A percentile compares a stretch with the other conserved stretches of the same genome.
These are phyloP conservation scores for Hololepta plana DNA, from an alignment of 2,888 invertebrate species.

Conservation along the genomic window DNA sequence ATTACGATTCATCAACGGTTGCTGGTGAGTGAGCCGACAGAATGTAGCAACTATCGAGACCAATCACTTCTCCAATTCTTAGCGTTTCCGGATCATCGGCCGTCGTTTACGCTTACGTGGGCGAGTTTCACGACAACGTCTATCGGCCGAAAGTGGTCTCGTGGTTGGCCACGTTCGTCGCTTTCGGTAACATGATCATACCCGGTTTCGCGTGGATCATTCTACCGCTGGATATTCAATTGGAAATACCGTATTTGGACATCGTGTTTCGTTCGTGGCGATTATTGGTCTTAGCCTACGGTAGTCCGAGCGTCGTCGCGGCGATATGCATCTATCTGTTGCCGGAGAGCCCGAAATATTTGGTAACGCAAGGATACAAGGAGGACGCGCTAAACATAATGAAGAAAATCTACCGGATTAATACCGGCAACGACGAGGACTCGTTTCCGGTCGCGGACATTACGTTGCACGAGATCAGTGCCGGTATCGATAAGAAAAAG, in stretches of 20 bases:
- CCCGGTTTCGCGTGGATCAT: constrained; percentile 25
- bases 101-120: constrained; percentile 31
- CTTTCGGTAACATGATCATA: constrained; percentile 22
- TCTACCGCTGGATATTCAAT: constrained; percentile 17
- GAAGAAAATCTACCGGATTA: constrained; percentile 19
- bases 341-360: constrained; percentile 27
- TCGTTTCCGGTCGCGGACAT: constrained; percentile 20
- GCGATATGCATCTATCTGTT: constrained; percentile 16
- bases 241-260: constrained; percentile 30
- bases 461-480: constrained; percentile 16
- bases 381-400: constrained; percentile 21
- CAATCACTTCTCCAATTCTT: no score
- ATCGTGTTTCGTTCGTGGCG: constrained; percentile 24
- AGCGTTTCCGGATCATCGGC: constrained; percentile 30
- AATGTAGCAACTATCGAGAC: no score
- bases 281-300: constrained; percentile 21
- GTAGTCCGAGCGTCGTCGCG: constrained; percentile 21
- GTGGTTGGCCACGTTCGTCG: constrained; percentile 25
- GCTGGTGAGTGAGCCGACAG: no score
- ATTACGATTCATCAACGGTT: constrained; percentile 33
- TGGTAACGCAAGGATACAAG: constrained; percentile 19
- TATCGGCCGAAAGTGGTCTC: constrained; percentile 28
- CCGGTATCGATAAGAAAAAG: constrained; percentile 9
- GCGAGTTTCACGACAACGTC: constrained; percentile 31
- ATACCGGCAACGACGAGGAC: constrained; percentile 18